Evolutionary conservation across 2,797 vertebrate species (phyloP).

Genomic region (Tragelaphus eurycerus): DNA sequence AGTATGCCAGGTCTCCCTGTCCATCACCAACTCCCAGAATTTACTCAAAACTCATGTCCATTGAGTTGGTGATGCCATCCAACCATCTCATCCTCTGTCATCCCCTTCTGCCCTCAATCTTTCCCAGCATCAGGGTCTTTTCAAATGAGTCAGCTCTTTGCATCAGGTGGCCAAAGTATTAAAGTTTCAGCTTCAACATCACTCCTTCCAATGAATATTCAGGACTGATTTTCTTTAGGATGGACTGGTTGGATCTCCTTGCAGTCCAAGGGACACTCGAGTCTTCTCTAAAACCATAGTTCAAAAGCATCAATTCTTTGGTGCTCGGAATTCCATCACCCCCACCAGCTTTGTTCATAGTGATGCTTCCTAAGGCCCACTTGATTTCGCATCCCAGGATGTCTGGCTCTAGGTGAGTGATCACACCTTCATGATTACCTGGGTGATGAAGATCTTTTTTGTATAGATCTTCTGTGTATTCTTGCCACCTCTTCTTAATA

Average conservation of each 20-base stretch:
- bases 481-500: neutral
- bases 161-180: neutral
- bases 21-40: neutral
- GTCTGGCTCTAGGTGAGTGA: neutral
- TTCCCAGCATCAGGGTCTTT: neutral
- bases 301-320: neutral
- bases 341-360: neutral
- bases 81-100: neutral
- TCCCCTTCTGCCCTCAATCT: neutral
- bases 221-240: neutral
- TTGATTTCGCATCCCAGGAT: neutral
- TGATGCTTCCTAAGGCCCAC: neutral
- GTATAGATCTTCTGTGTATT: neutral
- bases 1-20: neutral
- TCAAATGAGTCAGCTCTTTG: neutral
- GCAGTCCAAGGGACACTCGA: neutral
- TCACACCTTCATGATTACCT: neutral
- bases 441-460: neutral
- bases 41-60: neutral
- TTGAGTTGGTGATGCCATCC: neutral
- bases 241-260: neutral
- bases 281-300: neutral
- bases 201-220: neutral
- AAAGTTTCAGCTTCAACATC: neutral
- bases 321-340: neutral